phyloP scores from a whole-genome alignment of 2,113 vertebrate genomes.

The Xyrauchen texanus region DNA sequence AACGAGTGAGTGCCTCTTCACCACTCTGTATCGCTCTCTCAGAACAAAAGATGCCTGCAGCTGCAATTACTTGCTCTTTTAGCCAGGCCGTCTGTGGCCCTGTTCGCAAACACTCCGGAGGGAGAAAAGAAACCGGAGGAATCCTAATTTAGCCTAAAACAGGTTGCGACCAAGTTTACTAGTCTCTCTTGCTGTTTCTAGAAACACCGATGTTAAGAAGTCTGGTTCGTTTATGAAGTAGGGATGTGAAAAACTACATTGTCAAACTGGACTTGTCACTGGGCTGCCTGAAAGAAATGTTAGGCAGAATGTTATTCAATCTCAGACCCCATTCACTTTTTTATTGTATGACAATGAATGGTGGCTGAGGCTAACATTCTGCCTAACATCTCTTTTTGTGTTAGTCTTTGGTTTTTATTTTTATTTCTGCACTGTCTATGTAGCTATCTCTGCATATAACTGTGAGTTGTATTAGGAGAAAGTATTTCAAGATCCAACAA shows the following conservation, averaged over 20 bases:
- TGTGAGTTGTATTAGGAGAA: no score
- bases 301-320: no score
- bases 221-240: neutral
- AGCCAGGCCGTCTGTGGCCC: constrained; percentile 6
- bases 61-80: constrained; percentile 38
- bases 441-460: no score
- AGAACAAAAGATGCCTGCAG: constrained; percentile 31
- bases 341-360: no score
- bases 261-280: no score
- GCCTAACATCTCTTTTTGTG: no score
- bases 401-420: no score
- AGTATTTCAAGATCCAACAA: neutral
- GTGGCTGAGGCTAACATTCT: no score
- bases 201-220: constrained; percentile 5
- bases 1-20: constrained; percentile 29
- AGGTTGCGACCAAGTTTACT: constrained; percentile 1
- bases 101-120: constrained; percentile 23
- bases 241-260: no score
- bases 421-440: no score
- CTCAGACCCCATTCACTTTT: no score
- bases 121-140: constrained; percentile 14
- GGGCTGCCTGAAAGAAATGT: no score
- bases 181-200: neutral
- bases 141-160: constrained; percentile 30
- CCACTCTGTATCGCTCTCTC: constrained; percentile 14